Conservation (phyloP, 2,113 vertebrate species). For the Datnioides undecimradiatus region DNA sequence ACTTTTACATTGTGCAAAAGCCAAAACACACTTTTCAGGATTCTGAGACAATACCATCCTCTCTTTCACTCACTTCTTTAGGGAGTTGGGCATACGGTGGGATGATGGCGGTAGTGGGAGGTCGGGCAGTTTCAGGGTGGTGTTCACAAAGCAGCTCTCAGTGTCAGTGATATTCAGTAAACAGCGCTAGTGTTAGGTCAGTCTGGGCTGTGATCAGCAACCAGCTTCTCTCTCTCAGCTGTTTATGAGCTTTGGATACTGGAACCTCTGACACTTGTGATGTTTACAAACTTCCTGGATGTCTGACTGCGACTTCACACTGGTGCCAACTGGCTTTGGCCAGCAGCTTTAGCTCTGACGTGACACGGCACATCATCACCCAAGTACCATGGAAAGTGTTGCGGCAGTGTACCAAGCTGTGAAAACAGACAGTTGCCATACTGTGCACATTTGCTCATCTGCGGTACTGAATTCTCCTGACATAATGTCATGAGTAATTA, state of each 20-base stretch:
- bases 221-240: background rate
- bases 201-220: conserved; percentile 2
- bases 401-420: too few relatives aligned
- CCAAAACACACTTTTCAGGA: background rate
- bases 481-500: too few relatives aligned
- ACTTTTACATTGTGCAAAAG: background rate
- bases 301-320: background rate
- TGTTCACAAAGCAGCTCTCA: conserved; percentile 76
- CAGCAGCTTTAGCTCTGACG: conserved; percentile 2
- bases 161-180: conserved; percentile 35
- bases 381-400: background rate
- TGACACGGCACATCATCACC: conserved; percentile 2
- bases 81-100: background rate
- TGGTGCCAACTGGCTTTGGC: background rate
- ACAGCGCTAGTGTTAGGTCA: conserved; percentile 1
- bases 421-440: too few relatives aligned
- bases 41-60: conserved; percentile 54
- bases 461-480: too few relatives aligned
- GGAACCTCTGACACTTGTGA: too few relatives aligned
- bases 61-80: background rate
- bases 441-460: too few relatives aligned
- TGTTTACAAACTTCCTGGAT: too few relatives aligned
- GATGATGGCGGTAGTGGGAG: background rate
- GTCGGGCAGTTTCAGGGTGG: conserved; percentile 23
- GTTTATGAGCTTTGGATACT: background rate